Percentiles rank a stretch among this genome's conserved stretches.
Evolutionary conservation across 2,888 invertebrate species (phyloP).

Genomic region (Lymantria dispar): DNA sequence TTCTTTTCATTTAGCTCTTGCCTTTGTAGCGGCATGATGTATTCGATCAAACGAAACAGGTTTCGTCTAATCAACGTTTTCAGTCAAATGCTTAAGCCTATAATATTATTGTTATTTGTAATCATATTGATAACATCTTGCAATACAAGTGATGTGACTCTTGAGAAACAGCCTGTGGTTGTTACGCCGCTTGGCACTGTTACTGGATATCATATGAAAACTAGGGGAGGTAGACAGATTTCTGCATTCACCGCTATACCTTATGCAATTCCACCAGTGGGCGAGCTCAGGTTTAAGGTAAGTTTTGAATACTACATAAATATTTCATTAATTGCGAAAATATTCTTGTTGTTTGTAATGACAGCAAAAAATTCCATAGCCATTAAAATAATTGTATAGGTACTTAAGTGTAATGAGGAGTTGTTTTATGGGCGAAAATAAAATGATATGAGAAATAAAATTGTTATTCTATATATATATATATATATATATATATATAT

Average conservation of each 20-base stretch:
- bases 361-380: too few species aligned
- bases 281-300: constrained; percentile 85
- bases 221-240: constrained; percentile 80
- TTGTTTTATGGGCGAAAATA: too few species aligned
- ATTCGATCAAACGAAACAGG: constrained; percentile 34
- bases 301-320: background rate
- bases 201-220: constrained; percentile 78
- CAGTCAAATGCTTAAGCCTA: background rate
- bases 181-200: constrained; percentile 76
- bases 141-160: constrained; percentile 31
- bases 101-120: background rate
- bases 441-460: too few species aligned
- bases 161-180: constrained; percentile 45
- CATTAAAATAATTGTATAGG: too few species aligned
- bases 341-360: too few species aligned
- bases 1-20: constrained; percentile 49
- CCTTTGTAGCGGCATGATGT: constrained; percentile 40
- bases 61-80: constrained; percentile 20
- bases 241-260: constrained; percentile 85
- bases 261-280: constrained; percentile 84
- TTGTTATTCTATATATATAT: too few species aligned
- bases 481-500: too few species aligned
- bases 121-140: background rate
- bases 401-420: too few species aligned
- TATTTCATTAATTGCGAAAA: too few species aligned